phyloP scores from a whole-genome alignment of 2,888 invertebrate genomes.

The Cecidostiba fungosa region DNA sequence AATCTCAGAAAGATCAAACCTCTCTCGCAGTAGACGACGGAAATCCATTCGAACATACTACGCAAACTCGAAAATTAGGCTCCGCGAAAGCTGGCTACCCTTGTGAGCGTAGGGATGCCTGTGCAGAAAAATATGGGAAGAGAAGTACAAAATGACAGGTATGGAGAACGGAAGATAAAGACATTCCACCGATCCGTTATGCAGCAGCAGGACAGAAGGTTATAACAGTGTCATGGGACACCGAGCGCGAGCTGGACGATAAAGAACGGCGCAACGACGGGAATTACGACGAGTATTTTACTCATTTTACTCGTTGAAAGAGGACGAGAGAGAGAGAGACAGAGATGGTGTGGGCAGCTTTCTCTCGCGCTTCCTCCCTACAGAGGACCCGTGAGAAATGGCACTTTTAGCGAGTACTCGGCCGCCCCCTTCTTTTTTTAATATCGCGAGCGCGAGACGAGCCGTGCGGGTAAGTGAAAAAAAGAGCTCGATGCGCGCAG shows the following conservation, averaged over 20 bases:
- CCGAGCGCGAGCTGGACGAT: constrained; percentile 5
- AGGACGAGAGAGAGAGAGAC: not conserved
- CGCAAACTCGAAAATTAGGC: too few species aligned
- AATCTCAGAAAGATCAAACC: not conserved
- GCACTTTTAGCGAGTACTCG: not conserved
- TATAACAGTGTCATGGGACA: constrained; percentile 40
- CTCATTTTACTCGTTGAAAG: constrained; percentile 8
- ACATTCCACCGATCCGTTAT: constrained; percentile 61
- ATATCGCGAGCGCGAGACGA: not conserved
- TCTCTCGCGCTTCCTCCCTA: not conserved
- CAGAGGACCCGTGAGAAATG: not conserved
- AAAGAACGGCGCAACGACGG: constrained; percentile 25
- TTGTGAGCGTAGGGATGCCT: too few species aligned
- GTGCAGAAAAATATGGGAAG: too few species aligned
- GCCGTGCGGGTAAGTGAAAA: not conserved
- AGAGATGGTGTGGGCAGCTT: not conserved
- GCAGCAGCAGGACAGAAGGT: not conserved
- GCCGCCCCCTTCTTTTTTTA: not conserved
- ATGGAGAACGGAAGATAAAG: constrained; percentile 27
- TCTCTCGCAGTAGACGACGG: too few species aligned
- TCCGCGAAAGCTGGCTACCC: too few species aligned
- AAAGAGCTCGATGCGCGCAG: constrained; percentile 6
- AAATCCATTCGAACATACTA: too few species aligned
- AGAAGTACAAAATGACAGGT: too few species aligned
- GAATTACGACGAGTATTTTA: constrained; percentile 34